A percentile compares a stretch with the other conserved stretches of the same genome.
Conservation (phyloP, 2,113 vertebrate species). For the Stigmatopora argus region DNA sequence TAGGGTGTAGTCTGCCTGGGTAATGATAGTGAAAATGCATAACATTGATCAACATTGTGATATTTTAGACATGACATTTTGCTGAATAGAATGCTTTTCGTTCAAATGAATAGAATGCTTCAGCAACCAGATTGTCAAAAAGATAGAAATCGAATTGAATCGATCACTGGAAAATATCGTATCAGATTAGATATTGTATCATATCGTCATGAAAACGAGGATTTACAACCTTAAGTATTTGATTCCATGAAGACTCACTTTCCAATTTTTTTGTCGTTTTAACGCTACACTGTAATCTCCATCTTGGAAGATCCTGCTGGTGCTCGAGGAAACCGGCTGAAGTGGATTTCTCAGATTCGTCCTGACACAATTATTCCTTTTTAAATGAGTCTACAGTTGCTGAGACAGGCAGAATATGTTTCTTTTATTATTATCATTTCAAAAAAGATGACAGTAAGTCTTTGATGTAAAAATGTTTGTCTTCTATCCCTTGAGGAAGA, state of each 20-base stretch:
- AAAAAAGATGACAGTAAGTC: neutral
- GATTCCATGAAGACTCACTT: neutral
- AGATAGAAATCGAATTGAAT: no score
- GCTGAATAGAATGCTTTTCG: no score
- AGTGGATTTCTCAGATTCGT: conserved; percentile 30
- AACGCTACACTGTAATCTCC: neutral
- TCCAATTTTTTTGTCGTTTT: neutral
- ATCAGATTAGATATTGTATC: no score
- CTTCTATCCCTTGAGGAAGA: conserved; percentile 31
- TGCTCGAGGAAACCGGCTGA: neutral
- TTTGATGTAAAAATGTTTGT: conserved; percentile 38
- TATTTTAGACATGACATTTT: no score
- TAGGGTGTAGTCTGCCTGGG: no score
- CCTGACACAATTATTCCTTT: conserved; percentile 12
- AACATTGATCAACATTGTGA: no score
- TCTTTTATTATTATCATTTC: conserved; percentile 2
- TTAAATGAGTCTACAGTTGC: neutral
- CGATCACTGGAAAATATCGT: no score
- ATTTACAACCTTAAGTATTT: no score
- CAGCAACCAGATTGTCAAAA: no score
- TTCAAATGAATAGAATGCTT: no score
- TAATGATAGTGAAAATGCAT: no score
- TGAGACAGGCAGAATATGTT: conserved; percentile 5
- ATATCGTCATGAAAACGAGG: no score
- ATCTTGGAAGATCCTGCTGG: neutral